Conservation (phyloP, 1,140 invertebrate genomes). For the Drosophila gunungcola region DNA sequence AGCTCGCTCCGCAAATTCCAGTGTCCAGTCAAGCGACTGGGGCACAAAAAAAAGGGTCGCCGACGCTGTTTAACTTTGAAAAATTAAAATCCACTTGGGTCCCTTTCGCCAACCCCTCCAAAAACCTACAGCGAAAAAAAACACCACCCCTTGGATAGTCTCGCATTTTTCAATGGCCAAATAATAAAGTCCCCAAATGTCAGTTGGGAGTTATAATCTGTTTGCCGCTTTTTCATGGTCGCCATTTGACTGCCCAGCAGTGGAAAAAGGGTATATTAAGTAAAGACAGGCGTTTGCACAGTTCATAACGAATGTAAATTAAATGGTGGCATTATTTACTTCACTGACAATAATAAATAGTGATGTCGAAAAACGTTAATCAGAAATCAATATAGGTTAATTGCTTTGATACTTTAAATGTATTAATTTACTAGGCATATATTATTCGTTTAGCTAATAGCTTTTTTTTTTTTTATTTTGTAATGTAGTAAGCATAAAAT, state of each 20-base stretch:
- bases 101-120: constrained; percentile 4
- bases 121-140: constrained; percentile 4
- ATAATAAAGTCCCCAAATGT: constrained; percentile 79
- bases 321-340: background rate
- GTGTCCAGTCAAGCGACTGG: constrained; percentile 27
- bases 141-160: constrained; percentile 33
- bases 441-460: no score
- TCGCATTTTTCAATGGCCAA: constrained; percentile 79
- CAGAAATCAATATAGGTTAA: no score
- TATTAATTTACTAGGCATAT: no score
- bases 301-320: background rate
- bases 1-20: constrained; percentile 19
- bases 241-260: constrained; percentile 57
- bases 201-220: constrained; percentile 81
- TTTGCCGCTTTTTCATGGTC: constrained; percentile 81
- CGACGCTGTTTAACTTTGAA: constrained; percentile 74
- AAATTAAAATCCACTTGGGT: constrained; percentile 83
- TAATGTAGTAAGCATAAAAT: no score
- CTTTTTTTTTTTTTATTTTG: no score
- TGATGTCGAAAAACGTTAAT: no score
- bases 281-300: background rate
- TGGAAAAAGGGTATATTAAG: constrained; percentile 28
- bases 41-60: constrained; percentile 67
- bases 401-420: no score
- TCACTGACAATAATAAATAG: background rate